Conservation (phyloP, 2,113 vertebrate genomes). For the Pteruthius melanotis region DNA sequence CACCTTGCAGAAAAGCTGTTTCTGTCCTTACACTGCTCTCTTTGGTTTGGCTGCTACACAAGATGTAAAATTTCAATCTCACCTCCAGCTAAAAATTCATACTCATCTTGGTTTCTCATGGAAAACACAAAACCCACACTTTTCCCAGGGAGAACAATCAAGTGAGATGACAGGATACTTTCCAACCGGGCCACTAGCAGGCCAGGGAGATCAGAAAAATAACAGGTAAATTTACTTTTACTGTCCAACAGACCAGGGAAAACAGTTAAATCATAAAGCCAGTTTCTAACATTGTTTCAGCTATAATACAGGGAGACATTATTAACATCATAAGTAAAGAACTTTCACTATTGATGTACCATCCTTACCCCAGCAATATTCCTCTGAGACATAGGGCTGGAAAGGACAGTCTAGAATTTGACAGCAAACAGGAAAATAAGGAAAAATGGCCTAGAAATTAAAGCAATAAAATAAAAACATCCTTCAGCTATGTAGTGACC, state of each 20-base stretch:
- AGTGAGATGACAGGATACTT: background rate
- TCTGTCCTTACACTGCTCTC: background rate
- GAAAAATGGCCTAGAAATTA: background rate
- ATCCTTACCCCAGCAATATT: background rate
- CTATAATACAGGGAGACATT: slow-evolving; percentile 13
- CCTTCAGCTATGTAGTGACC: background rate
- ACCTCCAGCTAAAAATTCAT: background rate
- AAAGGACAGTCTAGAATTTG: slow-evolving; percentile 18
- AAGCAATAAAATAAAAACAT: background rate
- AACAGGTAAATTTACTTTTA: background rate
- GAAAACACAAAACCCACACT: background rate
- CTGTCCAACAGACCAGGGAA: background rate
- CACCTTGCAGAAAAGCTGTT: background rate
- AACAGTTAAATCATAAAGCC: background rate
- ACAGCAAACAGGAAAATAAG: slow-evolving; percentile 2
- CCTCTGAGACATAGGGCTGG: background rate
- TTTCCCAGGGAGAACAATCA: background rate
- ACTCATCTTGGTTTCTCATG: background rate
- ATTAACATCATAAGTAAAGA: slow-evolving; percentile 48
- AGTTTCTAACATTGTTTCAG: slow-evolving; percentile 4
- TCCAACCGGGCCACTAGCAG: background rate
- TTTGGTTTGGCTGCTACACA: background rate
- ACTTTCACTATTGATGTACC: slow-evolving; percentile 5
- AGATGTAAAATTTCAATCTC: background rate
- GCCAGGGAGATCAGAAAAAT: background rate